A percentile compares a stretch with the other conserved stretches of the same genome.
Conservation (phyloP, 1,140 invertebrate genomes). For the Marisa cornuarietis region DNA sequence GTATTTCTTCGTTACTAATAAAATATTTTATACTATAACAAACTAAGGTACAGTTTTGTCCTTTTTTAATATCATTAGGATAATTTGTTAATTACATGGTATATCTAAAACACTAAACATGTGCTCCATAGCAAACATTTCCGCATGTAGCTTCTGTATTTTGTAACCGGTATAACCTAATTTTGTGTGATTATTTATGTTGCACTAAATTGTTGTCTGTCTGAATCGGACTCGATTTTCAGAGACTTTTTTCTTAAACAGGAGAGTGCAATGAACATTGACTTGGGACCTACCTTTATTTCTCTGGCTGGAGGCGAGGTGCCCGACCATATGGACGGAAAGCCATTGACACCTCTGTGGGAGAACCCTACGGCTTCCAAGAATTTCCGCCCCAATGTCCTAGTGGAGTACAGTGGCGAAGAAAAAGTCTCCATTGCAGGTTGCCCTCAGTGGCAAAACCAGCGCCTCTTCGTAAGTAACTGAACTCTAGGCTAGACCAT, state of each 20-base stretch:
- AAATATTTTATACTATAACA: too few relatives aligned
- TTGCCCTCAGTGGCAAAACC: constrained; percentile 51
- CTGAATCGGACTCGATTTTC: not conserved
- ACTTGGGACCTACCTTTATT: constrained; percentile 83
- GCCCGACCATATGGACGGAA: constrained; percentile 74
- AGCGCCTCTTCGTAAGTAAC: constrained; percentile 53
- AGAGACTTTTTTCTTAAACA: constrained; percentile 63
- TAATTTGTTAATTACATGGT: too few relatives aligned
- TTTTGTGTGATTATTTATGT: not conserved
- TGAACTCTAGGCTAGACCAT: too few relatives aligned
- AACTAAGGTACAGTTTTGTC: too few relatives aligned
- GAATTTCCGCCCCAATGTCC: constrained; percentile 60
- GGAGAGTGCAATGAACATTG: constrained; percentile 77
- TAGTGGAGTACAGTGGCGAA: constrained; percentile 84
- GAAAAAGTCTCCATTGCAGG: constrained; percentile 64
- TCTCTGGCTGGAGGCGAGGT: constrained; percentile 70
- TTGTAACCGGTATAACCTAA: not conserved
- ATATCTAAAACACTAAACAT: too few relatives aligned
- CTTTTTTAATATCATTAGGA: too few relatives aligned
- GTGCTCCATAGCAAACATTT: too few relatives aligned
- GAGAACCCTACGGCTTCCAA: constrained; percentile 26
- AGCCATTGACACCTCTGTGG: constrained; percentile 69
- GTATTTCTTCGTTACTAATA: too few relatives aligned
- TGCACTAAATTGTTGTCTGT: constrained; percentile 44
- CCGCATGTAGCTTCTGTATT: not conserved